Conservation (phyloP, 2,113 vertebrate genomes). For the Hydrochoerus hydrochaeris region DNA sequence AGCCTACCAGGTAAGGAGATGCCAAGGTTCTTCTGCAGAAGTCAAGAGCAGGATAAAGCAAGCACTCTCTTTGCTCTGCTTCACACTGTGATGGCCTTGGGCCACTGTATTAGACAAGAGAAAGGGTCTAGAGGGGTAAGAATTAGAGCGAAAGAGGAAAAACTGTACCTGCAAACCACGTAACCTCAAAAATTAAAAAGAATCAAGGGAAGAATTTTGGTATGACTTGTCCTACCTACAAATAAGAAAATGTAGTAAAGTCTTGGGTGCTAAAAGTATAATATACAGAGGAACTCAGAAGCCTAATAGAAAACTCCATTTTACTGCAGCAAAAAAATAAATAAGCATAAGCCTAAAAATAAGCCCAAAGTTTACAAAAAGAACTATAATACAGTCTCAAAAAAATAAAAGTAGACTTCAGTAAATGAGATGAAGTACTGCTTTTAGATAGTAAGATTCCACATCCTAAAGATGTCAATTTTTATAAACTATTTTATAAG, state of each 20-base stretch:
- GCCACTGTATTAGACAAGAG: neutral
- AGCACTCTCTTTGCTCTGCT: neutral
- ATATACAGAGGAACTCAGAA: neutral
- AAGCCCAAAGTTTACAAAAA: neutral
- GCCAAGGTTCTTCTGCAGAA: neutral
- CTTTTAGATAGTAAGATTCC: neutral
- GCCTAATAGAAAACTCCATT: neutral
- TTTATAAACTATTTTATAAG: neutral
- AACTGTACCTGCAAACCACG: neutral
- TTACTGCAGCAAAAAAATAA: neutral
- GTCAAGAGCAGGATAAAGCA: neutral
- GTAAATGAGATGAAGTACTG: neutral
- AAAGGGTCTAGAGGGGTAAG: neutral
- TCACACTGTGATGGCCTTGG: neutral
- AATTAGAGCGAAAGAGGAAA: neutral
- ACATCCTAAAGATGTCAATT: conserved; percentile 1
- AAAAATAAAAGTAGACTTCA: neutral
- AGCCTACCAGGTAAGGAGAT: neutral
- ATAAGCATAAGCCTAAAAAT: neutral
- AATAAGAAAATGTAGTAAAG: neutral
- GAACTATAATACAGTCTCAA: conserved; percentile 17
- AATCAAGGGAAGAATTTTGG: neutral
- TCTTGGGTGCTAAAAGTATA: neutral
- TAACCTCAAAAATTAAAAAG: neutral
- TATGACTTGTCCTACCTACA: neutral